These are phyloP conservation scores for Ammodytes dubius DNA, from an alignment of 2,113 vertebrate genomes.

Conservation along the genomic window DNA sequence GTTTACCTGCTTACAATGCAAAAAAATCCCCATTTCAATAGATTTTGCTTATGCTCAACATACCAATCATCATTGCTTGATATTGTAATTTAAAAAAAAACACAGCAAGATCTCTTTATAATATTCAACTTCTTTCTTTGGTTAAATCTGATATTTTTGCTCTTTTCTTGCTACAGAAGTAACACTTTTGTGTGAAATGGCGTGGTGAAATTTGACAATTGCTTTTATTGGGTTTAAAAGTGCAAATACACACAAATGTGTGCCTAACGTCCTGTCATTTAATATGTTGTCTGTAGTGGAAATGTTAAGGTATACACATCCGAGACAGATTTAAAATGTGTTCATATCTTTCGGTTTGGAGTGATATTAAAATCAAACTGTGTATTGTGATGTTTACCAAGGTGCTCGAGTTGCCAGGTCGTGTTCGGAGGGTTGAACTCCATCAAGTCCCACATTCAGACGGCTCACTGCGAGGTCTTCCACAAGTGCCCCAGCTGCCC, in stretches of 20 bases:
- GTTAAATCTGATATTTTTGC: too few relatives aligned
- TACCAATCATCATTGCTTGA: too few relatives aligned
- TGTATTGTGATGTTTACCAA: slow-evolving; percentile 52
- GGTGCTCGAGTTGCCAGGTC: slow-evolving; percentile 95
- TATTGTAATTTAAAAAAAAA: too few relatives aligned
- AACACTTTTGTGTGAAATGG: neutral
- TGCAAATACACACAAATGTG: neutral
- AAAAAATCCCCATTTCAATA: too few relatives aligned
- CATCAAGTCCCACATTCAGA: slow-evolving; percentile 97
- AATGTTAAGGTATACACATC: neutral
- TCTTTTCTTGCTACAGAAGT: neutral
- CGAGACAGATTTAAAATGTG: neutral
- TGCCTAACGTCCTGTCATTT: neutral
- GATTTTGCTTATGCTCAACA: too few relatives aligned
- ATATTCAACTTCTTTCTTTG: too few relatives aligned
- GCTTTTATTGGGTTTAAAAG: neutral
- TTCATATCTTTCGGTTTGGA: neutral
- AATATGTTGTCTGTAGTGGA: neutral
- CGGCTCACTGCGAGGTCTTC: slow-evolving; percentile 96
- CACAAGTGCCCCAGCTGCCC: slow-evolving; percentile 98
- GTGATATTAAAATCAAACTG: neutral
- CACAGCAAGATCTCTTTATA: too few relatives aligned
- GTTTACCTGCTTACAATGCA: too few relatives aligned
- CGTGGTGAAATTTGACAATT: neutral
- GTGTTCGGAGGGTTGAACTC: slow-evolving; percentile 95